A percentile compares a stretch with the other conserved stretches of the same genome.
phyloP scores from a whole-genome alignment of 2,888 invertebrate species.

The Cacoxenus indagator region DNA sequence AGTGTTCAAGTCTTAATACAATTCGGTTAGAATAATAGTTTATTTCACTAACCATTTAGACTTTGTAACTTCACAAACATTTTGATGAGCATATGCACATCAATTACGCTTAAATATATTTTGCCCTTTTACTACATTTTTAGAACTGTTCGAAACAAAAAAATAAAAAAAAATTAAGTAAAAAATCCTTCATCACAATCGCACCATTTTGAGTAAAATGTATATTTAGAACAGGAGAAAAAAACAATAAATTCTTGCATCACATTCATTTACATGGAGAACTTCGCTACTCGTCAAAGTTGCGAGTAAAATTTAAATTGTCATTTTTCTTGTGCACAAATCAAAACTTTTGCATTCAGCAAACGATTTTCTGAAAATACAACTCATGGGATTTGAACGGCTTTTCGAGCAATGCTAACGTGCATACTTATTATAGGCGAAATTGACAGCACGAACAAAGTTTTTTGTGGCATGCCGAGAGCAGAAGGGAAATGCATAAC shows the following conservation, averaged over 20 bases:
- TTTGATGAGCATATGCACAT: too few species aligned
- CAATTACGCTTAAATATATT: too few species aligned
- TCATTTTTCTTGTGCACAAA: background rate
- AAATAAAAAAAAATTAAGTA: too few species aligned
- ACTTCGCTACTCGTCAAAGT: background rate
- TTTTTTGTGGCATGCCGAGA: background rate
- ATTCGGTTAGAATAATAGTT: too few species aligned
- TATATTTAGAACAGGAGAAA: background rate
- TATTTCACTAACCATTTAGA: too few species aligned
- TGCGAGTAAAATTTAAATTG: background rate
- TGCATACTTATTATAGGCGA: background rate
- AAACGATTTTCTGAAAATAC: background rate
- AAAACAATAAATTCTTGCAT: background rate
- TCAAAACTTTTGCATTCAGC: constrained; percentile 6
- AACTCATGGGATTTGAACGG: constrained; percentile 1
- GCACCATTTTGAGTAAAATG: too few species aligned
- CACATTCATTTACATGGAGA: background rate
- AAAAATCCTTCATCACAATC: too few species aligned
- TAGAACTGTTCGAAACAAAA: too few species aligned
- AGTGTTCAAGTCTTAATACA: too few species aligned
- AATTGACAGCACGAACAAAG: background rate
- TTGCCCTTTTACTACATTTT: too few species aligned
- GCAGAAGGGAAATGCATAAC: background rate
- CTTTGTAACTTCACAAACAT: too few species aligned
- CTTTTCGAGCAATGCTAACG: background rate